Percentiles rank a stretch among this genome's conserved stretches.
Conservation (phyloP, 30 jellyfish, hydroid and myxozoan genomes). For the Aurelia sp. region DNA sequence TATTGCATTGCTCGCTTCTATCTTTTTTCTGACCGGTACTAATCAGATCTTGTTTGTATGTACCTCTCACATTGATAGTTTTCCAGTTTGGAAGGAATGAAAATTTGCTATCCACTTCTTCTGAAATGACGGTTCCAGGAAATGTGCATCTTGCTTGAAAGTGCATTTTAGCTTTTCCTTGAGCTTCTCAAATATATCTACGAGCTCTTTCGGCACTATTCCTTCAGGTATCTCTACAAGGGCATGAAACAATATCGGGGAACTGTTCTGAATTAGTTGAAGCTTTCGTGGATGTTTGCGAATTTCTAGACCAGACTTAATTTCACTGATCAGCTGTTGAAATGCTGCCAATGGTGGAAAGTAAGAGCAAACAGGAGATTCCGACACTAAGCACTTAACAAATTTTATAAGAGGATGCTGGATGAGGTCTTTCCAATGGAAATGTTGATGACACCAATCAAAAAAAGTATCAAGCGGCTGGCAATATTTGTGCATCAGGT, state of each 20-base stretch:
- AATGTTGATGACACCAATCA: slow-evolving; percentile 1
- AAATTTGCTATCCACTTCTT: not conserved
- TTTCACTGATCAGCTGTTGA: too few relatives aligned
- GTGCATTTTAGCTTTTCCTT: not conserved
- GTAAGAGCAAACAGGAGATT: slow-evolving; percentile 3
- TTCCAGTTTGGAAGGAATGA: slow-evolving; percentile 22
- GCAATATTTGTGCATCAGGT: too few relatives aligned
- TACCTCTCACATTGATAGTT: not conserved
- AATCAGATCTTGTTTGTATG: not conserved
- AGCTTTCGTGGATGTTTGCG: not conserved
- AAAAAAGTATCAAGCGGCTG: not conserved
- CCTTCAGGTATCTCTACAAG: not conserved
- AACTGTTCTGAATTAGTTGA: not conserved
- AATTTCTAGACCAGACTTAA: not conserved
- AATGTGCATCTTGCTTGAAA: not conserved
- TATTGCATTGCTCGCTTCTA: slow-evolving; percentile 12
- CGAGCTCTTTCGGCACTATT: not conserved
- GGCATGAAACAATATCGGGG: not conserved
- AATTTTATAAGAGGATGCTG: not conserved
- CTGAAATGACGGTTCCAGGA: not conserved
- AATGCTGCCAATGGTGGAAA: slow-evolving; percentile 3
- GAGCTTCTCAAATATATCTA: not conserved
- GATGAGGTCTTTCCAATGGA: not conserved
- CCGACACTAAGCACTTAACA: not conserved
- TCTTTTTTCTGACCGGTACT: not conserved